phyloP scores from a whole-genome alignment of 2,888 invertebrate species.

The Seira sanloemensis region DNA sequence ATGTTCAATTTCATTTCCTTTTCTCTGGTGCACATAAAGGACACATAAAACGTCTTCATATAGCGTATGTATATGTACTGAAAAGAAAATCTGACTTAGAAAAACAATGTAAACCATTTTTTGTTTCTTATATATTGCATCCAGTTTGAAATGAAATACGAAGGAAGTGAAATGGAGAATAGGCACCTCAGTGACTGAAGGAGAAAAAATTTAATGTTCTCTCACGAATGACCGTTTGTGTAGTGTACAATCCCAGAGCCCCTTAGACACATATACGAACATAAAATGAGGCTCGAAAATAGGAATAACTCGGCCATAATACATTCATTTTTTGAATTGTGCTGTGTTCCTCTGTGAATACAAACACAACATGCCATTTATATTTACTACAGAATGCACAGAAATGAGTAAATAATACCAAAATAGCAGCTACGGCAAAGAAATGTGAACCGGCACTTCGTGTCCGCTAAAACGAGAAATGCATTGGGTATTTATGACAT shows the following conservation, averaged over 20 bases:
- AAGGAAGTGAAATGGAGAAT: neutral
- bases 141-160: neutral
- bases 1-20: neutral
- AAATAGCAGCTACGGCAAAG: neutral
- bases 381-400: conserved; percentile 31
- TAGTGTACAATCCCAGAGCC: neutral
- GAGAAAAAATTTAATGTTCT: neutral
- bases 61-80: neutral
- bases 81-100: neutral
- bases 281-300: neutral
- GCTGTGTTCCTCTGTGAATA: conserved; percentile 45
- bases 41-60: neutral
- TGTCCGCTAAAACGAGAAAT: neutral
- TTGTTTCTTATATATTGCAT: neutral
- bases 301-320: conserved; percentile 14
- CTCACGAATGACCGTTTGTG: neutral
- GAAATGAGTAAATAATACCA: neutral
- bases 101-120: neutral
- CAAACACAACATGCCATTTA: conserved; percentile 26
- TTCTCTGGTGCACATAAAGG: neutral
- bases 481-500: conserved; percentile 17
- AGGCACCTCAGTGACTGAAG: neutral
- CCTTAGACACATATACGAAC: neutral
- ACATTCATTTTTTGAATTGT: conserved; percentile 22
- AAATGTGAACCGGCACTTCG: conserved; percentile 39